Conservation (phyloP, 2,113 vertebrate species). For the Spea multiplicata region DNA sequence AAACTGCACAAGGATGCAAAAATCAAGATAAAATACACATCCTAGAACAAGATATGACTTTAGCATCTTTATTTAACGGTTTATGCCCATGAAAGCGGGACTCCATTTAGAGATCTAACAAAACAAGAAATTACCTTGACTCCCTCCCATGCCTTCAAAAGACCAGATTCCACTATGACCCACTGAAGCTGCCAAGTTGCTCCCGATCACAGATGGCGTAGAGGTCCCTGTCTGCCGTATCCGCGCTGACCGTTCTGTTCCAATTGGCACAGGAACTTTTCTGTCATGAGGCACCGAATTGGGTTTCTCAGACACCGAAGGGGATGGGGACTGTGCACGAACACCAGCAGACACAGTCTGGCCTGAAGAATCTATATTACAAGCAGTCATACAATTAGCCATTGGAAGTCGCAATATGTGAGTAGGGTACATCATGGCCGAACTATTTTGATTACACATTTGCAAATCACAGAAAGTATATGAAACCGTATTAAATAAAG, state of each 20-base stretch:
- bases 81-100: too few species aligned
- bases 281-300: constrained; percentile 88
- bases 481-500: too few species aligned
- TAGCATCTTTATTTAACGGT: too few species aligned
- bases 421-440: not conserved
- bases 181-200: constrained; percentile 89
- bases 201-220: constrained; percentile 88
- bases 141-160: constrained; percentile 92
- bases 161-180: constrained; percentile 98
- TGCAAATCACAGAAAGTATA: too few species aligned
- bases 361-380: constrained; percentile 77
- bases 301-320: constrained; percentile 85
- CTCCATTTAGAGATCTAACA: too few species aligned
- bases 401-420: too few species aligned
- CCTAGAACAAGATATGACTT: too few species aligned
- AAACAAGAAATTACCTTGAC: constrained; percentile 71
- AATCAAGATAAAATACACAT: too few species aligned
- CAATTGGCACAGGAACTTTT: constrained; percentile 95
- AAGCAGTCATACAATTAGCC: too few species aligned
- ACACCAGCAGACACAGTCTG: constrained; percentile 88
- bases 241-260: constrained; percentile 92
- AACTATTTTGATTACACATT: not conserved
- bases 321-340: constrained; percentile 84
- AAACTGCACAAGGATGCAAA: too few species aligned
- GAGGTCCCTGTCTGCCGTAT: constrained; percentile 97